Evolutionary conservation across 2,113 vertebrate species (phyloP).

Genomic region (Agapornis roseicollis): DNA sequence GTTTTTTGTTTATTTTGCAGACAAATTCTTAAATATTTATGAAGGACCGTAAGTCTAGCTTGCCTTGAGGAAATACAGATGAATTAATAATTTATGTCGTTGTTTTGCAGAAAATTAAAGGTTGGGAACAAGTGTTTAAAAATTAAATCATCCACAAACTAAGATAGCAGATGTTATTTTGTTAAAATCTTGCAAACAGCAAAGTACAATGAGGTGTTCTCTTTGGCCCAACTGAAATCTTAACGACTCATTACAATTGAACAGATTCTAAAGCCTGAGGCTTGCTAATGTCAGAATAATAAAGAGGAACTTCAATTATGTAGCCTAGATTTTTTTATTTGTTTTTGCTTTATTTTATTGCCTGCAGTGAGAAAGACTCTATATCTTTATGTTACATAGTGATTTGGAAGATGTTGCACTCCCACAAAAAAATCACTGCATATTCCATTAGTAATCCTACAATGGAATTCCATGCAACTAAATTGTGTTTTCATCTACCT

Average conservation of each 20-base stretch:
- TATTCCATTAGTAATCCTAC: neutral
- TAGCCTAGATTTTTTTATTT: constrained; percentile 14
- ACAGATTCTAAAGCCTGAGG: constrained; percentile 61
- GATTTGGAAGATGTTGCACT: neutral
- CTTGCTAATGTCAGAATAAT: constrained; percentile 50
- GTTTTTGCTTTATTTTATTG: constrained; percentile 21
- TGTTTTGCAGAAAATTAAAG: constrained; percentile 85
- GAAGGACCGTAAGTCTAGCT: constrained; percentile 74
- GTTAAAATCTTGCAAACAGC: constrained; percentile 73
- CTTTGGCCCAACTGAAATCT: constrained; percentile 58
- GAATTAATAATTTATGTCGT: constrained; percentile 80
- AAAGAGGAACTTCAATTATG: constrained; percentile 56
- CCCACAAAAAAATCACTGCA: neutral
- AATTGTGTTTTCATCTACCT: neutral
- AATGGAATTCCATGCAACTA: neutral
- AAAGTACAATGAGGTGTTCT: constrained; percentile 52
- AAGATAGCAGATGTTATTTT: constrained; percentile 76
- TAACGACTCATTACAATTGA: constrained; percentile 63
- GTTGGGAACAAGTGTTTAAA: constrained; percentile 80
- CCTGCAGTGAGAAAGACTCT: neutral
- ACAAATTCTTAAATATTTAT: constrained; percentile 80
- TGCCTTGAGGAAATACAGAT: constrained; percentile 78
- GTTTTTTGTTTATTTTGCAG: constrained; percentile 82
- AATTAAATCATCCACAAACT: constrained; percentile 77
- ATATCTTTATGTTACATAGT: neutral